These are phyloP conservation scores for Hippoglossus stenolepis DNA, from an alignment of 2,113 vertebrate species.

Conservation along the genomic window DNA sequence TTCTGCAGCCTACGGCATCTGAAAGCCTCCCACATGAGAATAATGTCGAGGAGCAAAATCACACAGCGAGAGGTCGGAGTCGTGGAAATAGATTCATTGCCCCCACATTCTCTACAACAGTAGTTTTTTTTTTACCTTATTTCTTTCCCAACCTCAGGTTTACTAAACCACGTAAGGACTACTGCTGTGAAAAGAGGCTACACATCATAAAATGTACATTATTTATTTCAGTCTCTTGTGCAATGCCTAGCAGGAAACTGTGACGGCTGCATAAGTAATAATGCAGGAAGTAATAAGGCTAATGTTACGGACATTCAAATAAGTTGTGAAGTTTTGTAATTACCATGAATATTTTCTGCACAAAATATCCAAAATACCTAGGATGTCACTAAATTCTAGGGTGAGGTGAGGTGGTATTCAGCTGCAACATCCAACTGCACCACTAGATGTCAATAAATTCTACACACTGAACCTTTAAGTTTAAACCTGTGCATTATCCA, in stretches of 20 bases:
- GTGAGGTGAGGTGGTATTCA: too few species aligned
- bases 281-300: too few species aligned
- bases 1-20: conserved; percentile 32
- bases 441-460: too few species aligned
- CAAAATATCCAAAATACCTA: too few species aligned
- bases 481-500: too few species aligned
- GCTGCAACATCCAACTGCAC: too few species aligned
- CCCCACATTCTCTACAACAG: conserved; percentile 23
- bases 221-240: neutral
- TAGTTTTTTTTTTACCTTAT: neutral
- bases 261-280: neutral
- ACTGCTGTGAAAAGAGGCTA: neutral
- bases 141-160: neutral
- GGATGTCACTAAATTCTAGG: too few species aligned
- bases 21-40: conserved; percentile 54
- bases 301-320: too few species aligned
- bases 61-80: conserved; percentile 23
- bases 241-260: neutral
- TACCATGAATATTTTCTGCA: too few species aligned
- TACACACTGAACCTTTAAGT: too few species aligned
- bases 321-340: too few species aligned
- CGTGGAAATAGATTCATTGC: conserved; percentile 38
- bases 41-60: conserved; percentile 28
- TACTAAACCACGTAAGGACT: neutral
- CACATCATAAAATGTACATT: neutral